phyloP scores from a whole-genome alignment of 2,888 invertebrate genomes.

The Labia minor region DNA sequence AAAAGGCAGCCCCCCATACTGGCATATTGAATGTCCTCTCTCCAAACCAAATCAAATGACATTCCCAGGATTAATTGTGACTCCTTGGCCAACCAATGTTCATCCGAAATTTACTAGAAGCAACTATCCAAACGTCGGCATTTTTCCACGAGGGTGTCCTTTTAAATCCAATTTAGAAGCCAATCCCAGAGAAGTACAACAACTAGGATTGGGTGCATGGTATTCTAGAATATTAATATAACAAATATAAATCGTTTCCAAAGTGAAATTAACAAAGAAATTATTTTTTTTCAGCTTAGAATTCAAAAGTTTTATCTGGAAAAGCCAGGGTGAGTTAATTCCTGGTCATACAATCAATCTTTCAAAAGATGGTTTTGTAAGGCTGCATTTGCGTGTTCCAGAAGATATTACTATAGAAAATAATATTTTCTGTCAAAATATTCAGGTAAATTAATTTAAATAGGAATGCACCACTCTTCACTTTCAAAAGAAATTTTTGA shows the following conservation, averaged over 20 bases:
- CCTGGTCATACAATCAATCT: background rate
- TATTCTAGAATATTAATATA: background rate
- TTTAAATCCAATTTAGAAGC: background rate
- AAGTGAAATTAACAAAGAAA: no score
- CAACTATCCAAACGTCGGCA: background rate
- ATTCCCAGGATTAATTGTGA: background rate
- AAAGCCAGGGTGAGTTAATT: background rate
- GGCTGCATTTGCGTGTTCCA: background rate
- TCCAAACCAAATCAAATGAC: background rate
- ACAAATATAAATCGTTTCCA: background rate
- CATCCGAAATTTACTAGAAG: background rate
- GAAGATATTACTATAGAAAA: background rate
- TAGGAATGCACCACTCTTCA: no score
- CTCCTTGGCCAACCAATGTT: background rate
- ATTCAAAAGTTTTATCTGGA: background rate
- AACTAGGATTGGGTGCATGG: background rate
- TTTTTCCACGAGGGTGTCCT: background rate
- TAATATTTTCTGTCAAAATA: background rate
- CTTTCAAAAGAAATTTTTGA: no score
- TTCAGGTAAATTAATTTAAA: no score
- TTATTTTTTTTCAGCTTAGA: background rate
- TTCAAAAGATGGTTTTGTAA: background rate
- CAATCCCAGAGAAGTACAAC: background rate
- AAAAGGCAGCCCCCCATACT: background rate
- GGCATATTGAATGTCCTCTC: background rate